Conservation (phyloP, 2,113 vertebrate species). For the Patagioenas fasciata region DNA sequence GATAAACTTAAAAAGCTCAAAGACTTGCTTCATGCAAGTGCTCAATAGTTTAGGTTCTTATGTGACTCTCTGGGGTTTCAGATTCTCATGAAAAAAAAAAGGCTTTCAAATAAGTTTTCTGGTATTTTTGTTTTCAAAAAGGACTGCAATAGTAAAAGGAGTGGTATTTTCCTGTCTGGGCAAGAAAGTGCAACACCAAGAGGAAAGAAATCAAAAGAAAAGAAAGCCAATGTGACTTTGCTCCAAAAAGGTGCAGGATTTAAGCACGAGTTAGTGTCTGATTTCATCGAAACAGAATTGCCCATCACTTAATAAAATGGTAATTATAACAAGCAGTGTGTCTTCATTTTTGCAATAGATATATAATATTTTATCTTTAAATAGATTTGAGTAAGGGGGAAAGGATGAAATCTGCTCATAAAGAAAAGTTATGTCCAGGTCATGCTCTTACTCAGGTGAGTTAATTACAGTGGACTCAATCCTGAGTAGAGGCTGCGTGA, state of each 20-base stretch:
- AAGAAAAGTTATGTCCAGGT: neutral
- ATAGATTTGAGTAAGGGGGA: neutral
- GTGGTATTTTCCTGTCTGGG: neutral
- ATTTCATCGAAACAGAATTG: neutral
- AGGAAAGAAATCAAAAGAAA: neutral
- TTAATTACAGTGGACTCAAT: neutral
- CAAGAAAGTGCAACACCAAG: neutral
- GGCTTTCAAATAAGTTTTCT: neutral
- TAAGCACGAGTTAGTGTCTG: neutral
- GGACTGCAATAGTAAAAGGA: neutral
- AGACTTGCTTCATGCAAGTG: neutral
- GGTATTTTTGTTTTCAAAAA: neutral
- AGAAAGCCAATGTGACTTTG: neutral
- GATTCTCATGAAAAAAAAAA: neutral
- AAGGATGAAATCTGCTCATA: neutral
- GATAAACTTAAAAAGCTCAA: neutral
- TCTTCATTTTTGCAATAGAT: neutral
- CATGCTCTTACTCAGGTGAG: rapidly evolving
- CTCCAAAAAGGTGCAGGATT: neutral
- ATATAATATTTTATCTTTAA: neutral
- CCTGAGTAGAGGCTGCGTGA: neutral
- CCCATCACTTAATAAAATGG: neutral
- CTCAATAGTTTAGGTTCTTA: neutral
- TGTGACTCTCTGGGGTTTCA: neutral
- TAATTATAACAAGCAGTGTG: neutral